Evolutionary conservation across 2,113 vertebrate species (phyloP).

Genomic region (Gadus macrocephalus): DNA sequence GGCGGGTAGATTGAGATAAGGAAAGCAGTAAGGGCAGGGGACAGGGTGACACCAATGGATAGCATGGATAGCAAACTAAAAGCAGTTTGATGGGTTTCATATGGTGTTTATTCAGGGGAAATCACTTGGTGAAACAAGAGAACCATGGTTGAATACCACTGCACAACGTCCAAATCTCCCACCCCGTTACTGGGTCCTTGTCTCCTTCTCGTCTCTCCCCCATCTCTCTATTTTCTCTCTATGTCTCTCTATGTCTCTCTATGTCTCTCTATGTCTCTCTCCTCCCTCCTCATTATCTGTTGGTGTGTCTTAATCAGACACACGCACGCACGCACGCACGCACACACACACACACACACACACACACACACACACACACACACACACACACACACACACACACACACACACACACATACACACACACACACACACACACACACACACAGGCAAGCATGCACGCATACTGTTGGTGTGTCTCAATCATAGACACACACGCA

Average conservation of each 20-base stretch:
- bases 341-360: no score
- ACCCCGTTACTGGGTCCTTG: slow-evolving; percentile 2
- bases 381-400: no score
- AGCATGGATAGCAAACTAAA: slow-evolving; percentile 6
- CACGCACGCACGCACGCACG: not conserved
- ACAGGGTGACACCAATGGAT: slow-evolving; percentile 16
- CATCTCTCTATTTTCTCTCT: not conserved
- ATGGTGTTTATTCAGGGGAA: slow-evolving; percentile 56
- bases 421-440: no score
- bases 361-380: no score
- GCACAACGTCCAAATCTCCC: slow-evolving; percentile 22
- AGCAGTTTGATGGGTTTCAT: slow-evolving; percentile 23
- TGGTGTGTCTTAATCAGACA: not conserved
- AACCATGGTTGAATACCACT: slow-evolving; percentile 36
- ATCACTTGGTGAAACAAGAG: slow-evolving; percentile 41
- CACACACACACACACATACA: no score
- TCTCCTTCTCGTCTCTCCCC: not conserved
- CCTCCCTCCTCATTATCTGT: no score
- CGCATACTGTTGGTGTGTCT: no score
- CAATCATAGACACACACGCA: not conserved
- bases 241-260: not conserved
- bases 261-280: not conserved
- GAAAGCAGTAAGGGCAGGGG: slow-evolving; percentile 48
- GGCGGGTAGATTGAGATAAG: slow-evolving; percentile 27
- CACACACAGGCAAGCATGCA: no score